Evolutionary conservation across 2,888 invertebrate species (phyloP).

Genomic region (Eupithecia inturbata): DNA sequence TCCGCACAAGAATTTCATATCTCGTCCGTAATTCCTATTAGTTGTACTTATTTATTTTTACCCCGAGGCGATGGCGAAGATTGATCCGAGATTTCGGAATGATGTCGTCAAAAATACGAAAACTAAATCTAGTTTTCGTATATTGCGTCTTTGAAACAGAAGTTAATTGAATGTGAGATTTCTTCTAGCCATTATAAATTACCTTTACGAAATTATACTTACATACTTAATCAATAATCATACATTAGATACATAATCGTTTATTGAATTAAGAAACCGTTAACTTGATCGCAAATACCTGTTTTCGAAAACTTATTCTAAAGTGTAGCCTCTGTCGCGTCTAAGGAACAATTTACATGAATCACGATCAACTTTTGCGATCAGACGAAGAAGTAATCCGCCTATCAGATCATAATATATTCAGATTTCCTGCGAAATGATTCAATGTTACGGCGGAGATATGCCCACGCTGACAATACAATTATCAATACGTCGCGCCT

Average conservation of each 20-base stretch:
- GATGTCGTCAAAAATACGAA: not conserved
- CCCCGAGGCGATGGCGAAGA: conserved; percentile 21
- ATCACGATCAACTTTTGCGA: not conserved
- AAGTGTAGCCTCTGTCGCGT: not conserved
- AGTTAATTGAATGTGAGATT: not conserved
- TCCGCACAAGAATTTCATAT: conserved; percentile 38
- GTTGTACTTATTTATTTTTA: conserved; percentile 20
- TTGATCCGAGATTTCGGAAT: conserved; percentile 20
- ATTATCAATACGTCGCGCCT: conserved; percentile 66
- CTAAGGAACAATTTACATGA: not conserved
- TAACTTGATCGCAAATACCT: not conserved
- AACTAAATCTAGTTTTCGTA: not conserved
- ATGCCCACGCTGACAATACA: conserved; percentile 63
- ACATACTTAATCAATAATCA: not conserved
- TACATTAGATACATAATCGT: not conserved
- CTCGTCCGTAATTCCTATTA: conserved; percentile 29
- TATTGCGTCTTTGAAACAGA: not conserved
- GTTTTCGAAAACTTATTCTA: not conserved
- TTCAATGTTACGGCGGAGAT: conserved; percentile 41
- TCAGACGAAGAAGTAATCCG: not conserved
- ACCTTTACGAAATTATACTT: not conserved
- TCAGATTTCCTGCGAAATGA: conserved; percentile 21
- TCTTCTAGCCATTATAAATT: not conserved
- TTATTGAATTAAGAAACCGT: not conserved
- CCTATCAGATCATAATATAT: conserved; percentile 2